A percentile compares a stretch with the other conserved stretches of the same genome.
Evolutionary conservation across 2,113 vertebrate genomes (phyloP).

Genomic region (Trematocara macrostoma): DNA sequence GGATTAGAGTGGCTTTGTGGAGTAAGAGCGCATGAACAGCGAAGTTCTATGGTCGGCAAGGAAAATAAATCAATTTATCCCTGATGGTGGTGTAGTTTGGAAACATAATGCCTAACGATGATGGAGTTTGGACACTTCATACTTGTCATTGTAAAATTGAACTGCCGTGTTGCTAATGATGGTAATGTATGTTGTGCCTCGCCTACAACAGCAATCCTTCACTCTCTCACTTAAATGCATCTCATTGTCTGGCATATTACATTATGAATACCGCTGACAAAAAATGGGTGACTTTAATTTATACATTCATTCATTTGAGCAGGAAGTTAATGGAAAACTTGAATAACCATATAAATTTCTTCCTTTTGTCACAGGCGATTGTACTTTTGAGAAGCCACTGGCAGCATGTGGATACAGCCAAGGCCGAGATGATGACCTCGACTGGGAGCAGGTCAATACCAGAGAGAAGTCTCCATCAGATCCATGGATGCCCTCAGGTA

Average conservation of each 20-base stretch:
- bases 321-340: slow-evolving; percentile 58
- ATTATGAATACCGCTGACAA: slow-evolving; percentile 57
- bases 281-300: slow-evolving; percentile 47
- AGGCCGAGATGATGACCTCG: slow-evolving; percentile 87
- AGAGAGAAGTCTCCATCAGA: slow-evolving; percentile 77
- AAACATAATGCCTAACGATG: slow-evolving; percentile 69
- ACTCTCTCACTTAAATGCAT: slow-evolving; percentile 72
- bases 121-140: slow-evolving; percentile 73
- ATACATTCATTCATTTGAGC: slow-evolving; percentile 60
- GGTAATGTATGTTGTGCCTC: slow-evolving; percentile 69
- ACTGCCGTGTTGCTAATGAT: slow-evolving; percentile 65
- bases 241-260: slow-evolving; percentile 68
- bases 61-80: slow-evolving; percentile 72
- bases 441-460: slow-evolving; percentile 89
- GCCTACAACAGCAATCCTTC: slow-evolving; percentile 59
- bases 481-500: slow-evolving; percentile 92
- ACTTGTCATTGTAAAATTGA: slow-evolving; percentile 74
- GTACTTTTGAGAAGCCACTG: slow-evolving; percentile 88
- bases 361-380: slow-evolving; percentile 80
- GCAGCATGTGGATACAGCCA: slow-evolving; percentile 89
- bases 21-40: slow-evolving; percentile 50
- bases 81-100: slow-evolving; percentile 57
- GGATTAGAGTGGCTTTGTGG: slow-evolving; percentile 48
- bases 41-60: slow-evolving; percentile 56
- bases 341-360: slow-evolving; percentile 32